phyloP scores from a whole-genome alignment of 2,888 invertebrate species.

The Tortrix viridana region DNA sequence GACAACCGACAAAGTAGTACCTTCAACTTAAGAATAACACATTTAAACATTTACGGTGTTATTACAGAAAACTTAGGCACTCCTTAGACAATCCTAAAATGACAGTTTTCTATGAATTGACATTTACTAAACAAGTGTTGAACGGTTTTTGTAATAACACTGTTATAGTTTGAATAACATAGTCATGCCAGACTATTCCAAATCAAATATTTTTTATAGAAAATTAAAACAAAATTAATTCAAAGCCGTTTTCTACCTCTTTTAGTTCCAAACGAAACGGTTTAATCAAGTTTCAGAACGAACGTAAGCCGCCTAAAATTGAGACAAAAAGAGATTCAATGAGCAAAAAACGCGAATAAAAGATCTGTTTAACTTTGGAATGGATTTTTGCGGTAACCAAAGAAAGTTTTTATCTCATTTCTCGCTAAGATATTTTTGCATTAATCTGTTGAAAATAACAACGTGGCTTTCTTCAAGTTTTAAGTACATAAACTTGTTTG shows the following conservation, averaged over 20 bases:
- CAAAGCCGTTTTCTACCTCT: background rate
- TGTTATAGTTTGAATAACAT: too few relatives aligned
- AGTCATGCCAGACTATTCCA: too few relatives aligned
- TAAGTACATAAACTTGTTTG: constrained; percentile 45
- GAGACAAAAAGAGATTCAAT: constrained; percentile 63
- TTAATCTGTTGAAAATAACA: constrained; percentile 66
- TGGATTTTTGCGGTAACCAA: constrained; percentile 75
- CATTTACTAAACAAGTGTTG: too few relatives aligned
- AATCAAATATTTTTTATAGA: too few relatives aligned
- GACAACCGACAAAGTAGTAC: too few relatives aligned
- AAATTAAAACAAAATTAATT: too few relatives aligned
- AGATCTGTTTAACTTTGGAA: constrained; percentile 77
- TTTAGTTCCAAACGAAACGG: constrained; percentile 24
- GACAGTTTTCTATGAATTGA: too few relatives aligned
- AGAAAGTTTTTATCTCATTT: constrained; percentile 68
- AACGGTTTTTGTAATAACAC: too few relatives aligned
- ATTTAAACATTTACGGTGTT: too few relatives aligned
- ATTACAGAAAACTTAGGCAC: too few relatives aligned
- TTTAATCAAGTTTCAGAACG: constrained; percentile 39
- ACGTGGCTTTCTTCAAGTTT: constrained; percentile 40
- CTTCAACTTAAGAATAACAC: too few relatives aligned
- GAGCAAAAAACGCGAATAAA: constrained; percentile 63
- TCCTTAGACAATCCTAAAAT: too few relatives aligned
- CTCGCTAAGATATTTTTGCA: constrained; percentile 61
- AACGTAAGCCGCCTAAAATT: constrained; percentile 52